A percentile compares a stretch with the other conserved stretches of the same genome.
These are phyloP conservation scores for Adelosebastes latens DNA, from an alignment of 2,797 vertebrate species.

Conservation along the genomic window DNA sequence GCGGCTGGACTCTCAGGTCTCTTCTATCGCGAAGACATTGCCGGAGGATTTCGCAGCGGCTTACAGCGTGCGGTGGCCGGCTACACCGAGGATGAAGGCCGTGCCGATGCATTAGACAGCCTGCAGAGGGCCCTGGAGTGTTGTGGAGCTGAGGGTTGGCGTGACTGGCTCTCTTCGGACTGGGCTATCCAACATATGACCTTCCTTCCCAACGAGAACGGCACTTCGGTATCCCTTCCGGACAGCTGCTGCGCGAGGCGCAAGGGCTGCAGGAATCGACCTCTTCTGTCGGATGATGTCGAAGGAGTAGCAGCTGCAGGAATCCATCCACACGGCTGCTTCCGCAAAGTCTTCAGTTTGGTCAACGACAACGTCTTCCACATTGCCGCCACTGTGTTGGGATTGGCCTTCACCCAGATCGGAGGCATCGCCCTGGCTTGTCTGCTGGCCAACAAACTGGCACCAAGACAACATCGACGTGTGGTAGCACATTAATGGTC, in stretches of 20 bases:
- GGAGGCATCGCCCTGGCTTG: conserved; percentile 86
- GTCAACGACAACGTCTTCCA: conserved; percentile 88
- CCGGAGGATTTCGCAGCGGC: conserved; percentile 87
- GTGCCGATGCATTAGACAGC: conserved; percentile 86
- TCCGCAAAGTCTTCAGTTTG: conserved; percentile 86
- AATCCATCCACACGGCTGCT: conserved; percentile 88
- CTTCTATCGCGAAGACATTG: conserved; percentile 87
- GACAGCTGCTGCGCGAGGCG: conserved; percentile 88
- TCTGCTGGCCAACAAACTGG: conserved; percentile 84
- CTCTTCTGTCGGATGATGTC: conserved; percentile 62
- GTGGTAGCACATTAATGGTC: conserved; percentile 64
- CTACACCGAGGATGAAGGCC: conserved; percentile 87
- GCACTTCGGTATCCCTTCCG: conserved; percentile 83
- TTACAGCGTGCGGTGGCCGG: conserved; percentile 83
- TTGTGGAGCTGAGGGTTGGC: conserved; percentile 89
- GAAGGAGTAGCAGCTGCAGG: conserved; percentile 57
- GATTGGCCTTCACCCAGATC: conserved; percentile 84
- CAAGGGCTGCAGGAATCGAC: conserved; percentile 84
- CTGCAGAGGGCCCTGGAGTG: conserved; percentile 87
- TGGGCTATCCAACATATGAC: conserved; percentile 83
- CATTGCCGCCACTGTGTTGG: conserved; percentile 87
- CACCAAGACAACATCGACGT: conserved; percentile 69
- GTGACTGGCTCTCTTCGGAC: conserved; percentile 88
- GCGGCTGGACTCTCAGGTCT: conserved; percentile 87
- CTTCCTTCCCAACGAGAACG: conserved; percentile 68